A percentile compares a stretch with the other conserved stretches of the same genome.
These are phyloP conservation scores for Chlorodrepanis virens DNA, from an alignment of 2,113 vertebrate species.

Conservation along the genomic window DNA sequence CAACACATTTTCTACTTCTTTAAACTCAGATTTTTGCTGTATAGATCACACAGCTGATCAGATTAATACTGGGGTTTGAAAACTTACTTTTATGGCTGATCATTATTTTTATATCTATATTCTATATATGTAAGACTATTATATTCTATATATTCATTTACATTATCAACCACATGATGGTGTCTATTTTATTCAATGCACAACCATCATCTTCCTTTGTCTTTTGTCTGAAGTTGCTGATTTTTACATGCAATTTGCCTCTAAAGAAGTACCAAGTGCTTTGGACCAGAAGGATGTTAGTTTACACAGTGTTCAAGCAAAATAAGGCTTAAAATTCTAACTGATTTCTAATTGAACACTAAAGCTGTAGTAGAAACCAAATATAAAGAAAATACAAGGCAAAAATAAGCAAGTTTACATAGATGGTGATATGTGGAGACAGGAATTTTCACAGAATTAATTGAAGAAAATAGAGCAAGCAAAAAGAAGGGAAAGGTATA, in stretches of 20 bases:
- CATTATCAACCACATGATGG: background rate
- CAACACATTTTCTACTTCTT: background rate
- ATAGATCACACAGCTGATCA: background rate
- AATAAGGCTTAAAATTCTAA: background rate
- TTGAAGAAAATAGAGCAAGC: background rate
- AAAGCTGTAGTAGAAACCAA: background rate
- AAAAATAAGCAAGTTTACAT: background rate
- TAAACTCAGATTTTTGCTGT: background rate
- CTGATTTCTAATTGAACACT: background rate
- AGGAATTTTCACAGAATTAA: background rate
- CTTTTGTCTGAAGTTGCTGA: background rate
- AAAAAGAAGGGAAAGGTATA: background rate
- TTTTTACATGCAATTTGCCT: background rate
- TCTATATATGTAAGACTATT: too few relatives aligned
- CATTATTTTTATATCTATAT: background rate
- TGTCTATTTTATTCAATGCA: background rate
- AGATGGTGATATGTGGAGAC: background rate
- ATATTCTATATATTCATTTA: background rate
- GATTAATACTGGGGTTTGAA: background rate
- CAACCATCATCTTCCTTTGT: background rate
- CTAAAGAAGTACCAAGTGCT: background rate
- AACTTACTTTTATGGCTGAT: background rate
- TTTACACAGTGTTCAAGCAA: background rate
- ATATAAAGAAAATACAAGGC: background rate
- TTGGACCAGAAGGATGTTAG: background rate